Conservation (phyloP, 2,888 invertebrate genomes). For the Drosophila prostipennis region DNA sequence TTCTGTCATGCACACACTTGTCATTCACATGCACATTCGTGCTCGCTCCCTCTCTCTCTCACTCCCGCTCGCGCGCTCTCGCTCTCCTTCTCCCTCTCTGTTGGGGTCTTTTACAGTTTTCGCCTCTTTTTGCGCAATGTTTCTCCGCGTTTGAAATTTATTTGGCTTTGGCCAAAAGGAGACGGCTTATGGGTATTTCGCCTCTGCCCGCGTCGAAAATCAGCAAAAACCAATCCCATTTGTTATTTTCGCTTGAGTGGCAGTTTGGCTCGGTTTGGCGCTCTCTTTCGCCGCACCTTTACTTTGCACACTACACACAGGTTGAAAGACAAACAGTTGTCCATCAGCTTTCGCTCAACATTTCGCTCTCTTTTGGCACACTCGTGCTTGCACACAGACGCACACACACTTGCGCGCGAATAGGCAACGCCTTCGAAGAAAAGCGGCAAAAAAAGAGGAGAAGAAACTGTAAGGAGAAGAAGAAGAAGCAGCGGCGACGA, state of each 20-base stretch:
- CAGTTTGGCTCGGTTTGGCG: constrained; percentile 81
- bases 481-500: constrained; percentile 3
- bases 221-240: constrained; percentile 85
- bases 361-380: constrained; percentile 35
- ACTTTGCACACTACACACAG: constrained; percentile 21
- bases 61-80: constrained; percentile 26
- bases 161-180: constrained; percentile 83
- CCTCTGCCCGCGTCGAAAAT: constrained; percentile 70
- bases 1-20: constrained; percentile 82
- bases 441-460: constrained; percentile 23
- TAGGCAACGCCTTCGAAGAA: constrained; percentile 82
- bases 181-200: constrained; percentile 82
- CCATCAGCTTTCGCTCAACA: constrained; percentile 71
- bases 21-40: constrained; percentile 50
- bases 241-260: constrained; percentile 84
- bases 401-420: neutral
- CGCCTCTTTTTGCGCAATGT: constrained; percentile 40
- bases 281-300: constrained; percentile 73
- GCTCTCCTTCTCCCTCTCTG: constrained; percentile 6
- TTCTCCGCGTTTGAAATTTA: constrained; percentile 80
- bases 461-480: neutral
- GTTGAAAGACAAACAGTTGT: constrained; percentile 54
- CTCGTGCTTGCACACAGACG: constrained; percentile 1
- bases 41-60: constrained; percentile 21
- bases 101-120: constrained; percentile 12